Conservation (phyloP, 2,888 invertebrate species). For the Achlya flavicornis region DNA sequence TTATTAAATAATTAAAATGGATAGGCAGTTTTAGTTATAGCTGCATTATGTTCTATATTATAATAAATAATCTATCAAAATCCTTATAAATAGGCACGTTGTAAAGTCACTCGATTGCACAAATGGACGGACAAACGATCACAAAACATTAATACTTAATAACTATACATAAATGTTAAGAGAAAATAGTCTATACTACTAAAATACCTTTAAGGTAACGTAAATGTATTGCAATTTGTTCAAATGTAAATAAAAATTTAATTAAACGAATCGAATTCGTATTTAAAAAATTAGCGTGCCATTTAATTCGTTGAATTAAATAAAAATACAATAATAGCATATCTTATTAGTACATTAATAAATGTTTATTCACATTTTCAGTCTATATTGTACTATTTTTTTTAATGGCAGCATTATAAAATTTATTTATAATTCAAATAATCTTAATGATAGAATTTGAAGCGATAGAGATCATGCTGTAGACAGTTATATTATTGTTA, state of each 20-base stretch:
- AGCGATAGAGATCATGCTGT: too few species aligned
- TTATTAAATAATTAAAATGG: conserved; percentile 14
- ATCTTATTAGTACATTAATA: neutral
- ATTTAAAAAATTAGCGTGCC: conserved; percentile 15
- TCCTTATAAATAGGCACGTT: conserved; percentile 45
- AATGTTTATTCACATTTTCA: neutral
- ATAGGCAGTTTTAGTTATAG: conserved; percentile 30
- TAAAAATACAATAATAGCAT: neutral
- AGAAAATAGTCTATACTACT: conserved; percentile 14
- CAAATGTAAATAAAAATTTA: conserved; percentile 14
- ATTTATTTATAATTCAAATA: too few species aligned
- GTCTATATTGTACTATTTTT: neutral
- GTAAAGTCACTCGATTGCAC: conserved; percentile 58
- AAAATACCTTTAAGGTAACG: conserved; percentile 48
- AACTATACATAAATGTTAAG: conserved; percentile 19
- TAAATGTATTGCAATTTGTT: conserved; percentile 23
- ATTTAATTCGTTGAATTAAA: conserved; percentile 18
- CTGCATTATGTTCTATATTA: conserved; percentile 21
- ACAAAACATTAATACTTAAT: conserved; percentile 53
- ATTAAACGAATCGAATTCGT: conserved; percentile 14
- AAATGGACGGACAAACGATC: conserved; percentile 74
- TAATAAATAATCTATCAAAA: conserved; percentile 58
- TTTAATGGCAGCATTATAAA: neutral
- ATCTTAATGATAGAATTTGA: too few species aligned
- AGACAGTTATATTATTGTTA: too few species aligned